Evolutionary conservation across 2,797 vertebrate genomes (phyloP), one percentile per base, ranked within the genome.

Genomic region (Tachyglossus aculeatus): DNA sequence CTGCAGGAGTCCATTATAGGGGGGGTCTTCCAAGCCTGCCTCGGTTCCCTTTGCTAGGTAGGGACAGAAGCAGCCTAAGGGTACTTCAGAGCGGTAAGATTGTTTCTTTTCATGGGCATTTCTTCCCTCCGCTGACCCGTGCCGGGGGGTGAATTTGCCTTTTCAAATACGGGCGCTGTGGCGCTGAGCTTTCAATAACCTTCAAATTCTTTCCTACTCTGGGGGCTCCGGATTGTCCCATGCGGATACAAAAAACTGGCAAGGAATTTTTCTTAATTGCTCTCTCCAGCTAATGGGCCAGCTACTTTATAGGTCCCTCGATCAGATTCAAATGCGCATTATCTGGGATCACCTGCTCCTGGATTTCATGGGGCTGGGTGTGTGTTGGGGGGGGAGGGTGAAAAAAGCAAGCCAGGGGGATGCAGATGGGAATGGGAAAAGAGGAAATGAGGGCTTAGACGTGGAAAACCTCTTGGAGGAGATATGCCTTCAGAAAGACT

Each of bases 191-290:
- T 7, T 68, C 7, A n/a, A 32, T 47, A 66, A 68, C 62, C 65
- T 57, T 67, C 71, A 61, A 61, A 53, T 82, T 66, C 2, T 1
- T 69, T 79, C 74, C 64, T 70, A 44, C 19, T 74, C 72, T 63
- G 58, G 48, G 68, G 86, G 72, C 37, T 53, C 78, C 54, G 66
- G 32, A 69, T 5, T 37, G 11, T 12, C 75, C 50, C 58, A 27
- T 22, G 52, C 63, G 74, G 62, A 18, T 67, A 74, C 45, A 38
- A 63, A 67, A 77, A 47, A 70, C 48, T 73, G 59, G 45, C 25
- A 63, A 33, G 32, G n/a, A n/a, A 67, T 75, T 67, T 62, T 80
- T 79, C 74, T 64, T 86, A 74, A 85, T 82, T 74, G 81, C 77
- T 77, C 76, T 69, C 81, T 81, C 39, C 40, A 67, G 58, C 65